phyloP scores from a whole-genome alignment of 2,888 invertebrate genomes.

The Leptinotarsa juncta region DNA sequence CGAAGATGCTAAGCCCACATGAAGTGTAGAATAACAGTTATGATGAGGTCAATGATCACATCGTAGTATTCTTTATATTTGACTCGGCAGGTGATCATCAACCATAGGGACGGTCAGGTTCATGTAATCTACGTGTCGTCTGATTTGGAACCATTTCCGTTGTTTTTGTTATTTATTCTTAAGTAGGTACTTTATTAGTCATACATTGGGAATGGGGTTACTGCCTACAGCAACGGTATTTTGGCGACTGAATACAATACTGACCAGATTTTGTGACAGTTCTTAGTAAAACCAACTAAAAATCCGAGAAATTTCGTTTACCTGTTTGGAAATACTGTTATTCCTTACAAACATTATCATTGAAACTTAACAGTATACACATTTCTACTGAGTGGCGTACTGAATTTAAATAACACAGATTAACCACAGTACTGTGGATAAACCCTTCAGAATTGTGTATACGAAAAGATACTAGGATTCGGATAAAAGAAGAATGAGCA shows the following conservation, averaged over 20 bases:
- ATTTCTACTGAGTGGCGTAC: not conserved
- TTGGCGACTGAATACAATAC: not conserved
- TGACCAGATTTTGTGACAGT: not conserved
- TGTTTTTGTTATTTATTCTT: not conserved
- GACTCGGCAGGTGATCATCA: conserved; percentile 6
- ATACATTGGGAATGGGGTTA: not conserved
- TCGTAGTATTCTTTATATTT: conserved; percentile 23
- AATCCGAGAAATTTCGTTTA: not conserved
- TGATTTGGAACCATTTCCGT: not conserved
- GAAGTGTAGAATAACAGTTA: conserved; percentile 60
- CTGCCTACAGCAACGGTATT: not conserved
- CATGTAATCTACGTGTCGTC: not conserved
- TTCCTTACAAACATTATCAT: not conserved
- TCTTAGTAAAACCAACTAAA: too few relatives aligned
- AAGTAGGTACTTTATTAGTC: not conserved
- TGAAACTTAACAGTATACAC: not conserved
- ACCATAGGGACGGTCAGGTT: not conserved
- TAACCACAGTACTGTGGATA: too few relatives aligned
- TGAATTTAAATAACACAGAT: not conserved
- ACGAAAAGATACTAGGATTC: too few relatives aligned
- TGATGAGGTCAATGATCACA: conserved; percentile 63
- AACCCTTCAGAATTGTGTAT: too few relatives aligned
- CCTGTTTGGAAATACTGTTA: conserved; percentile 3
- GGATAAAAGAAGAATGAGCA: too few relatives aligned
- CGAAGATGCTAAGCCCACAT: conserved; percentile 55